Conservation (phyloP, 2,888 invertebrate species). For the Synanthedon tipuliformis region DNA sequence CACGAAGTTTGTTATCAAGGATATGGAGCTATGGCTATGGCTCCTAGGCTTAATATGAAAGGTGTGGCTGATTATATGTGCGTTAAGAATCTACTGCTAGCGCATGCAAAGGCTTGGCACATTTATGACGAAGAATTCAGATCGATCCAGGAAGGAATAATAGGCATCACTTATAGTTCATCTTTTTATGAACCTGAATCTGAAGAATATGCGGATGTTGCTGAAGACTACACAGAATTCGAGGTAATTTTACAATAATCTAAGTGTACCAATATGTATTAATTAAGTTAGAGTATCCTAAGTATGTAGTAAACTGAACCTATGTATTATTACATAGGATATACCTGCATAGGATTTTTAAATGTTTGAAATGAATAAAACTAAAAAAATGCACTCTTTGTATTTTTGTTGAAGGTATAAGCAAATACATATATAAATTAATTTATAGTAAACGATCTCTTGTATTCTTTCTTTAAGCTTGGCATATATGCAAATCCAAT, state of each 20-base stretch:
- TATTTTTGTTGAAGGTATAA: no score
- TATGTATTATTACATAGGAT: no score
- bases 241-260: neutral
- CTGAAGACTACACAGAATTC: neutral
- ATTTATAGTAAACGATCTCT: neutral
- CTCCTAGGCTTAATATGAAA: constrained; percentile 32
- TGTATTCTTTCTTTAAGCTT: constrained; percentile 8
- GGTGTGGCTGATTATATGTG: constrained; percentile 58
- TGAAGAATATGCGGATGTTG: neutral
- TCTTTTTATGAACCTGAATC: constrained; percentile 57
- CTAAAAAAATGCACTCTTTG: no score
- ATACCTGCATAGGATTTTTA: neutral
- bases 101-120: constrained; percentile 62
- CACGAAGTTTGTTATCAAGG: constrained; percentile 34
- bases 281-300: no score
- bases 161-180: constrained; percentile 25
- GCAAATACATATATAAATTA: neutral
- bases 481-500: constrained; percentile 38
- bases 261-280: no score
- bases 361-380: neutral
- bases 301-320: no score
- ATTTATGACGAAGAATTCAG: constrained; percentile 37
- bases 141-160: constrained; percentile 19
- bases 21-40: constrained; percentile 36
- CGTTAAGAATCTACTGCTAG: constrained; percentile 49